These are phyloP conservation scores for Littorina saxatilis DNA, from an alignment of 1,140 invertebrate genomes.

Conservation along the genomic window DNA sequence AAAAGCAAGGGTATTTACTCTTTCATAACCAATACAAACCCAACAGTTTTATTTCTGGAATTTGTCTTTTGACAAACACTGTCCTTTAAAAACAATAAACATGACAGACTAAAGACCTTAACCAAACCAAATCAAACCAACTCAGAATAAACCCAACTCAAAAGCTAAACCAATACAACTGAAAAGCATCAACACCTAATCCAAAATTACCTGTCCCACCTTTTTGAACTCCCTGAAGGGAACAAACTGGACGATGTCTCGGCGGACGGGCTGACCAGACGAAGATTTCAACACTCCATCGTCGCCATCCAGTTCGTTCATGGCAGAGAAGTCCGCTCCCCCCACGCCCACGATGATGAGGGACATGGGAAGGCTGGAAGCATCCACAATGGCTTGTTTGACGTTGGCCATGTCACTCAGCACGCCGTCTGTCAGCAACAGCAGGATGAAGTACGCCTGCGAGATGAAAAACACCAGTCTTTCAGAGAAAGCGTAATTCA, in stretches of 20 bases:
- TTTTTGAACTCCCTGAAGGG: constrained; percentile 77
- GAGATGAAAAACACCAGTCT: not conserved
- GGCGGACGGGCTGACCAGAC: constrained; percentile 73
- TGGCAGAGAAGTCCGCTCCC: constrained; percentile 78
- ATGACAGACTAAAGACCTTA: too few species aligned
- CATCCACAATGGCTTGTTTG: constrained; percentile 79
- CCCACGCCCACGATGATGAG: constrained; percentile 82
- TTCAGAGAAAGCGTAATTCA: not conserved
- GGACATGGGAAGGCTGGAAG: constrained; percentile 79
- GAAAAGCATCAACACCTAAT: too few species aligned
- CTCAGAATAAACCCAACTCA: too few species aligned
- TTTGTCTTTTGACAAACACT: too few species aligned
- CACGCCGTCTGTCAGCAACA: constrained; percentile 84
- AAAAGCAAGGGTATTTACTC: too few species aligned
- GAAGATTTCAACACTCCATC: constrained; percentile 74
- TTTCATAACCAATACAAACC: too few species aligned
- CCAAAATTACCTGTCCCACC: constrained; percentile 62
- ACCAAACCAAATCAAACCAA: too few species aligned
- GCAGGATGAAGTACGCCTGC: constrained; percentile 81
- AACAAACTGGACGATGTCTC: constrained; percentile 82
- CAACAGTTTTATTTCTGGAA: too few species aligned
- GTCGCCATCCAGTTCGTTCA: constrained; percentile 80
- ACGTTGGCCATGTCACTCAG: constrained; percentile 83
- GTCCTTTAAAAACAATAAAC: too few species aligned
- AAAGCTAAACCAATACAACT: too few species aligned